Evolutionary conservation across 2,888 invertebrate species (phyloP).

Genomic region (Platerodrilus igneus): DNA sequence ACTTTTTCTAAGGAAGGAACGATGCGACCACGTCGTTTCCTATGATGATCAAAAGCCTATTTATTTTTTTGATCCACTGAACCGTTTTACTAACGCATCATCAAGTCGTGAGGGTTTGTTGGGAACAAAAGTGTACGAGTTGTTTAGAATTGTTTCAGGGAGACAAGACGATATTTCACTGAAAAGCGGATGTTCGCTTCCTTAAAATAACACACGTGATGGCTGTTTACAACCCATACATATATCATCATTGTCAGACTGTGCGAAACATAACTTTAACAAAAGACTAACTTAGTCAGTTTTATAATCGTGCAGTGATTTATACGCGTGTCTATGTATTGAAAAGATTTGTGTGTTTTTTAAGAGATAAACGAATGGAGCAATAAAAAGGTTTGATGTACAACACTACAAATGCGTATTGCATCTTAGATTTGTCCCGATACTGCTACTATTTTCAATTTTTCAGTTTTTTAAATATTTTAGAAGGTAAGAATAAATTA

Average conservation of each 20-base stretch:
- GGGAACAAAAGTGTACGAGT: slow-evolving; percentile 47
- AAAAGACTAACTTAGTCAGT: too few relatives aligned
- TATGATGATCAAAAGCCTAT: slow-evolving; percentile 45
- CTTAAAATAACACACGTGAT: slow-evolving; percentile 48
- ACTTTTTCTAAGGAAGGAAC: slow-evolving; percentile 14
- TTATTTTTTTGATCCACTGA: slow-evolving; percentile 46
- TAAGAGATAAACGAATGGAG: too few relatives aligned
- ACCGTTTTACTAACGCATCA: slow-evolving; percentile 47
- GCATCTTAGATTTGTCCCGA: too few relatives aligned
- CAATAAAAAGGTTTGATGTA: too few relatives aligned
- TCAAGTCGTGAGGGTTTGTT: slow-evolving; percentile 40
- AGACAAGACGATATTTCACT: slow-evolving; percentile 48
- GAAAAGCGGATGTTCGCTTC: slow-evolving; percentile 48
- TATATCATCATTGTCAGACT: slow-evolving; percentile 42
- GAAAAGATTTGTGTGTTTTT: too few relatives aligned
- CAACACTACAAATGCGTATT: too few relatives aligned
- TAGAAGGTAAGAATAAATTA: too few relatives aligned
- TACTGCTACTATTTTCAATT: too few relatives aligned
- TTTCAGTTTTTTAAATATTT: too few relatives aligned
- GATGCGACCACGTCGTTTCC: slow-evolving; percentile 36
- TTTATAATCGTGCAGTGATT: too few relatives aligned
- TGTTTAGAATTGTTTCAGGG: slow-evolving; percentile 46
- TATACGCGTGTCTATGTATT: too few relatives aligned
- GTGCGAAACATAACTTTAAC: slow-evolving; percentile 20
- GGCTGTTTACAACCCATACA: slow-evolving; percentile 41